Evolutionary conservation across 2,113 vertebrate species (phyloP).

Genomic region (Syrrhaptes paradoxus): DNA sequence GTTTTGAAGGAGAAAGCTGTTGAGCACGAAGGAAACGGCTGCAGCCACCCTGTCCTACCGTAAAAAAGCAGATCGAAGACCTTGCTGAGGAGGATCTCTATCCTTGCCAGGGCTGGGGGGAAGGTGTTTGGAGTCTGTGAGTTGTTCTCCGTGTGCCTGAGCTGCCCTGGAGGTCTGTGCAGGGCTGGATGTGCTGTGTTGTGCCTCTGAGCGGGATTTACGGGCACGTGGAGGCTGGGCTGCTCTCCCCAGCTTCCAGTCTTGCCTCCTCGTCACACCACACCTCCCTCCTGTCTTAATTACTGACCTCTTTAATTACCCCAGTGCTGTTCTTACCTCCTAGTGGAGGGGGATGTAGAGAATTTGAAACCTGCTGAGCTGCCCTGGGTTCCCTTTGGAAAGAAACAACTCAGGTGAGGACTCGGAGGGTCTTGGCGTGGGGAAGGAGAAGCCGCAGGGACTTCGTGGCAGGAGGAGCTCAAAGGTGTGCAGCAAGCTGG

Average conservation of each 20-base stretch:
- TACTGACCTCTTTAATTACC: not conserved
- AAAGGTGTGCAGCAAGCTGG: rapidly evolving
- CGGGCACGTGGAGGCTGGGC: not conserved
- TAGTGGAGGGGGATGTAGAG: rapidly evolving
- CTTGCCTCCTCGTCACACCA: not conserved
- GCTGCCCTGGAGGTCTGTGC: not conserved
- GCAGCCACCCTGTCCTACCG: not conserved
- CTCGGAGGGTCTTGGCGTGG: rapidly evolving
- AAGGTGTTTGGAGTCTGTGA: not conserved
- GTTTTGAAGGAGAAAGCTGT: not conserved
- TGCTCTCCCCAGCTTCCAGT: not conserved
- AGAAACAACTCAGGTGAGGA: not conserved
- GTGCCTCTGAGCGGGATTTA: not conserved
- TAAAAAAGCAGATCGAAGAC: rapidly evolving
- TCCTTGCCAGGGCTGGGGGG: not conserved
- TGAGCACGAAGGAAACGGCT: not conserved
- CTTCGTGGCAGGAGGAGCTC: not conserved
- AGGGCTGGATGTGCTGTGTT: not conserved
- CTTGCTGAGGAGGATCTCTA: not conserved
- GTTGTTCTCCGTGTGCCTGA: rapidly evolving
- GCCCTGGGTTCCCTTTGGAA: not conserved
- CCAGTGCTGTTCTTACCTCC: not conserved
- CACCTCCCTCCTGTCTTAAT: not conserved
- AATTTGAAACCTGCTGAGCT: no score
- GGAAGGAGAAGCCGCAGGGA: rapidly evolving